phyloP scores from a whole-genome alignment of 2,113 vertebrate species.

The Tachuris rubrigastra region DNA sequence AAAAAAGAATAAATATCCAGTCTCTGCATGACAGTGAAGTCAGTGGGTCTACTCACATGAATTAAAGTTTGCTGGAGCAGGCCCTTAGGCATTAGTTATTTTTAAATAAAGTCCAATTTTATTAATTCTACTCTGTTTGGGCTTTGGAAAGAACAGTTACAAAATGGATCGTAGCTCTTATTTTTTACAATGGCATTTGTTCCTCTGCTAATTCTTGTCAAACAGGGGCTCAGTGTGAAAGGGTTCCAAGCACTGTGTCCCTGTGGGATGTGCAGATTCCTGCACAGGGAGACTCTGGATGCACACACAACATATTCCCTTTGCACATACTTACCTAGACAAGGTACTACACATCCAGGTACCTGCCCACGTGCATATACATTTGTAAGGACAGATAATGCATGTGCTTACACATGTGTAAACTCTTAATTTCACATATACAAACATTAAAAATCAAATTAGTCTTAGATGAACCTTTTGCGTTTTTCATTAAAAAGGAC shows the following conservation, averaged over 20 bases:
- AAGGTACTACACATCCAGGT: background rate
- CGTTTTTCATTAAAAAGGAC: conserved; percentile 39
- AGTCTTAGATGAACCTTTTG: conserved; percentile 37
- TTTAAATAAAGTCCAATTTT: background rate
- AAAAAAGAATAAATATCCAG: background rate
- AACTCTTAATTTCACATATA: conserved; percentile 52
- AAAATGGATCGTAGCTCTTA: background rate
- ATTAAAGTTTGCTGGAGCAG: background rate
- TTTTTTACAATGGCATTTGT: background rate
- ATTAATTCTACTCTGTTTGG: background rate
- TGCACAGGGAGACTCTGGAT: background rate
- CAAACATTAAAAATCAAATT: conserved; percentile 71
- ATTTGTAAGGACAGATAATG: background rate
- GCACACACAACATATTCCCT: background rate
- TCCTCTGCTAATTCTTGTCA: background rate
- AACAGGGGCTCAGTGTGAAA: background rate
- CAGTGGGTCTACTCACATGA: background rate
- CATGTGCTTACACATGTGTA: background rate
- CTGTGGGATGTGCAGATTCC: background rate
- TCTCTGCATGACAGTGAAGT: conserved; percentile 10
- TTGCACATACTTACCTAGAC: background rate
- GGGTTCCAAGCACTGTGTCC: background rate
- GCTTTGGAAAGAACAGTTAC: background rate
- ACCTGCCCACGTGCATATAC: background rate
- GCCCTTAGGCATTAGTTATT: background rate